Base-by-base conservation (phyloP, 2,888 invertebrate genomes). In the Drosophila testacea region DNA sequence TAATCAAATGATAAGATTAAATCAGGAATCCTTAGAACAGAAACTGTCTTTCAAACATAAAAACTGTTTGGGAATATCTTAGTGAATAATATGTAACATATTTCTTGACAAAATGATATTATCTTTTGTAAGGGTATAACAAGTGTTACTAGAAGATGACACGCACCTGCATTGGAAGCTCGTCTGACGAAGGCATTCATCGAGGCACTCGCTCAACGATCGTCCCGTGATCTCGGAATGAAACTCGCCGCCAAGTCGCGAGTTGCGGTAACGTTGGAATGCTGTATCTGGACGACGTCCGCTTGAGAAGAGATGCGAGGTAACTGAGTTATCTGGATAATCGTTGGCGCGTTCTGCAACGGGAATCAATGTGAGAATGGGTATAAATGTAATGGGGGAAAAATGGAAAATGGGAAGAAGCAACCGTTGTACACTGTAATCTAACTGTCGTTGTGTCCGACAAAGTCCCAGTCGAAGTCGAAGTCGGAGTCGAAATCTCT, bases 201-300 rank as follows among this genome's bases (percentile, higher is more conserved):
- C 97, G 85, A 98, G 92, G 90, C 98, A 98, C 92, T 98, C 97
- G 93, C 97, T 97, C 69, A 98, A 93, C 11, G 97, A 96, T 70
- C 97, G 94, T 50, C 97, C 97, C 4, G 96, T 97, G 88, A 97
- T 97, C 93, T 97, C 97, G 6, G 97, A 97, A 92, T 97, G 97
- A 92, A 96, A 97, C 92, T 97, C 97, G 4, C 97, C 97, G 61
- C 97, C 96, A 46, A 98, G 94, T 68, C 97, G 94, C 86, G 96
- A 97, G 93, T 97, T 97, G 80, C 97, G 94, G 93, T 97, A 97
- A 70, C 97, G 90, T 76, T 93, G 93, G 94, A 98, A 97, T 61
- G 98, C 97, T 9, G 97, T 97, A 92, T 97, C 97, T 42, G 97
- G 97, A 73, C 96, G 93, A 32, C 96, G 94, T 11, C 96, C 96